Conservation (phyloP, 2,888 invertebrate species). For the Willowsia nigromaculata region DNA sequence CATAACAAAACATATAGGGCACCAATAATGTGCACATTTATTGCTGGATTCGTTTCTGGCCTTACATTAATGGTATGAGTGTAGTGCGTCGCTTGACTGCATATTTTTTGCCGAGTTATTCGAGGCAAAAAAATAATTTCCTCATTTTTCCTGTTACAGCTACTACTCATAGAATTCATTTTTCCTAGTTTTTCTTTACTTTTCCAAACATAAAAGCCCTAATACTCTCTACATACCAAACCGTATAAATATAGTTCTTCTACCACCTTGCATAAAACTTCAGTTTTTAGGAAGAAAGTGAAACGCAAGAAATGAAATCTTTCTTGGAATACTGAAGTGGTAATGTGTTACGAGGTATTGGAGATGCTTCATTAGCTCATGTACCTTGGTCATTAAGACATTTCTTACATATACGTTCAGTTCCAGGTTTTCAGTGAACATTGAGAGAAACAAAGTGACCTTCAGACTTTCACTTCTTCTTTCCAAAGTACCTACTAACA, state of each 20-base stretch:
- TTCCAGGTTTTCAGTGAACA: background rate
- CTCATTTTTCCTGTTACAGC: background rate
- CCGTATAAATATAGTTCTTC: no score
- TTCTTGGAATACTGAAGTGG: background rate
- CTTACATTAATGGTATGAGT: background rate
- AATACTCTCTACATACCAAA: no score
- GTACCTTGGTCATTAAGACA: background rate
- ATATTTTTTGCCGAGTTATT: background rate
- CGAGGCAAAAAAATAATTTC: background rate
- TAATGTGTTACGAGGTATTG: background rate
- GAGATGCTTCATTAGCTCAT: conserved; percentile 41
- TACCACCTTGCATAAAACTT: conserved; percentile 33
- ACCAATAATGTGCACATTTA: conserved; percentile 1
- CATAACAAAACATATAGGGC: background rate
- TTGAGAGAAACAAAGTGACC: conserved; percentile 36
- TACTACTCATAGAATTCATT: conserved; percentile 37
- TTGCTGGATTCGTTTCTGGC: background rate
- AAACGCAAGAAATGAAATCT: conserved; percentile 34
- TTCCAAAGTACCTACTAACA: background rate
- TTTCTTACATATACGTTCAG: background rate
- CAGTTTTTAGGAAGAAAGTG: background rate
- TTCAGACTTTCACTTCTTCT: conserved; percentile 34
- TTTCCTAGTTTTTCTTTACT: conserved; percentile 49
- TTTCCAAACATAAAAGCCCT: background rate
- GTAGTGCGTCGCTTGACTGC: background rate